Evolutionary conservation across 1,140 invertebrate species (phyloP).

Genomic region (Trichonephila inaurata): DNA sequence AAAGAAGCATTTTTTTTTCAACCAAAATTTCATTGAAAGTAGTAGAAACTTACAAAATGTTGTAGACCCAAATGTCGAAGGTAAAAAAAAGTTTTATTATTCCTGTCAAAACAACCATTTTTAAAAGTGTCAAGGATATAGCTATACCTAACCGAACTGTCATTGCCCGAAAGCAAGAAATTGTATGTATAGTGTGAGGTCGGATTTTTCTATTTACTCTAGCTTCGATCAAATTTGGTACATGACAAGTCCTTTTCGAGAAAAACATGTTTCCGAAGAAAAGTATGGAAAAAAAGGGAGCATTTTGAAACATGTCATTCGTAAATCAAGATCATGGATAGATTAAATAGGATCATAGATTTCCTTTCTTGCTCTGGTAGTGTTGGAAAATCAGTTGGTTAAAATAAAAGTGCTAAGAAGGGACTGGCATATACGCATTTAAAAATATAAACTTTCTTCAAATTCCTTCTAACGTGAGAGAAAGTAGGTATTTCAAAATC

Average conservation of each 20-base stretch:
- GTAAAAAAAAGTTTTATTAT: too few species aligned
- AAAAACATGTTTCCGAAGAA: neutral
- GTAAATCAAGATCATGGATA: conserved; percentile 3
- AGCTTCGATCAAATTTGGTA: neutral
- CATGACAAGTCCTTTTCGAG: neutral
- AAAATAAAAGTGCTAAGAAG: neutral
- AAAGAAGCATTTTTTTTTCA: too few species aligned
- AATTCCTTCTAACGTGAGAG: neutral
- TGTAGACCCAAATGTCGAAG: too few species aligned
- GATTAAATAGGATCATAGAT: neutral
- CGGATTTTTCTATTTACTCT: neutral
- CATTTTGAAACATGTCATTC: neutral
- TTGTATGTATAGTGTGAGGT: neutral
- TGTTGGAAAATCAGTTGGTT: neutral
- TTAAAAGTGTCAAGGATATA: too few species aligned
- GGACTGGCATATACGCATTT: neutral
- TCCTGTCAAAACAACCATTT: too few species aligned
- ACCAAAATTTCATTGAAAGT: too few species aligned
- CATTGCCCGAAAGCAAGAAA: neutral
- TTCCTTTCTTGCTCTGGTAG: neutral
- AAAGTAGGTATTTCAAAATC: neutral
- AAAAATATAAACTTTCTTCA: neutral
- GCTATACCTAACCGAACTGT: neutral
- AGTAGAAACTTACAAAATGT: too few species aligned
- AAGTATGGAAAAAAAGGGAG: neutral